Evolutionary conservation across 2,797 vertebrate species (phyloP), one percentile per base, ranked within the genome.

Genomic region (Lophotriccus pileatus): DNA sequence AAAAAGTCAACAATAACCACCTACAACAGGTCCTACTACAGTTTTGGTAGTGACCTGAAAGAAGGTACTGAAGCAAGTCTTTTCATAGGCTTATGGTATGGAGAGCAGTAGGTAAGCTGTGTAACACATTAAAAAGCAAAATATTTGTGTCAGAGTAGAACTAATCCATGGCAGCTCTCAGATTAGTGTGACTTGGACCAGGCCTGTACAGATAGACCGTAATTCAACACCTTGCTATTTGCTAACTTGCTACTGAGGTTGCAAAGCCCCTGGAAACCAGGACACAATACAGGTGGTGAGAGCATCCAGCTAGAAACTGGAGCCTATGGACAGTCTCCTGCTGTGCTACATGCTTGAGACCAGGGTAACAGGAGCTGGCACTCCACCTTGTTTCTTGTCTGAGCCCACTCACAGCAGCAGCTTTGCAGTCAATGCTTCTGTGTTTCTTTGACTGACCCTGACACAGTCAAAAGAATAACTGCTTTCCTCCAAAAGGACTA

Each of bases 181-280:
- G 18, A 27, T 41, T 63, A 64, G 10, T 0, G 0, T 84, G 66
- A 27, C 43, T 19, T 13, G 32, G 30, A 47, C 18, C n/a, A 41
- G 36, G 15, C 25, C 44, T 73, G 4, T 41, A 32, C 0, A 1
- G 15, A 49, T 15, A 56, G 14, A 30, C 15, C 0, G 0, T 30
- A 69, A 53, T 73, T 59, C 55, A 84, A 9, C 15, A 59, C 32
- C 16, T 69, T 19, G 21, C 28, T 36, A 2, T 76, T 90, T 75
- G 43, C 20, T 79, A 20, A 13, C 3, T 34, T 56, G 55, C 17
- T 49, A 3, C 3, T 49, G 52, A 79, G 52, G 9, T 56, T 44
- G n/a, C 63, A 79, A 69, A 89, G 32, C 25, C 2, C 2, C 63
- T 82, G 52, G 49, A 72, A 87, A 63, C 18, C 47, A 27, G 12